Evolutionary conservation across 2,888 invertebrate genomes (phyloP).

Genomic region (Torymus aiolomorphi): DNA sequence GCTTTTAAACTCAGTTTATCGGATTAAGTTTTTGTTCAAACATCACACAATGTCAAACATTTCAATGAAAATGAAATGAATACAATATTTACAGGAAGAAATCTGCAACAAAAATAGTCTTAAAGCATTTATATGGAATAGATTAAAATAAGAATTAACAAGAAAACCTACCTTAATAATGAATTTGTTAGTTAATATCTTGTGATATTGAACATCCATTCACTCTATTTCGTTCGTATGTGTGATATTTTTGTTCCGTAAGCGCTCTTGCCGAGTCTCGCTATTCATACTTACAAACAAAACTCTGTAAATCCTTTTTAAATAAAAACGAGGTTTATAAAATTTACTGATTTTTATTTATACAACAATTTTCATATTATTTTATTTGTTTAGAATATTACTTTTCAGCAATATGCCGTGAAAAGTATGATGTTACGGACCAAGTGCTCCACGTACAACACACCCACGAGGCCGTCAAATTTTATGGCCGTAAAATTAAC

Average conservation of each 20-base stretch:
- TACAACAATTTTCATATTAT: neutral
- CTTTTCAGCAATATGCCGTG: too few species aligned
- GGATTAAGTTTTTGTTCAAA: conserved; percentile 42
- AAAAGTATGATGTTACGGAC: too few species aligned
- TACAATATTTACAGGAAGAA: conserved; percentile 10
- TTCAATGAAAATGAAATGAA: conserved; percentile 41
- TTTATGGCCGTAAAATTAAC: too few species aligned
- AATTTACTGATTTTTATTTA: conserved; percentile 48
- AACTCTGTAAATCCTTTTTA: conserved; percentile 75
- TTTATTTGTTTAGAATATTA: too few species aligned
- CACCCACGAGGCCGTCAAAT: too few species aligned
- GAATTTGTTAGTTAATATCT: conserved; percentile 53
- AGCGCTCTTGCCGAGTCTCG: conserved; percentile 74
- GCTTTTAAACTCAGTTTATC: conserved; percentile 29
- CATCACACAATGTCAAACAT: conserved; percentile 41
- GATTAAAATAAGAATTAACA: neutral
- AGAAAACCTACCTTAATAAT: conserved; percentile 51
- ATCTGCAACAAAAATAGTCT: conserved; percentile 43
- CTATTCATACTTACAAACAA: conserved; percentile 74
- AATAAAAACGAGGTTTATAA: conserved; percentile 75
- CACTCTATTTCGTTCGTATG: conserved; percentile 61
- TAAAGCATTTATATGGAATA: conserved; percentile 32
- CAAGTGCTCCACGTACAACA: too few species aligned
- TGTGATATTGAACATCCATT: conserved; percentile 25
- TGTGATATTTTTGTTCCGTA: conserved; percentile 74